Evolutionary conservation across 2,888 invertebrate species (phyloP), one percentile per base, ranked within the genome.

Genomic region (Xestoiulus laeticollis): DNA sequence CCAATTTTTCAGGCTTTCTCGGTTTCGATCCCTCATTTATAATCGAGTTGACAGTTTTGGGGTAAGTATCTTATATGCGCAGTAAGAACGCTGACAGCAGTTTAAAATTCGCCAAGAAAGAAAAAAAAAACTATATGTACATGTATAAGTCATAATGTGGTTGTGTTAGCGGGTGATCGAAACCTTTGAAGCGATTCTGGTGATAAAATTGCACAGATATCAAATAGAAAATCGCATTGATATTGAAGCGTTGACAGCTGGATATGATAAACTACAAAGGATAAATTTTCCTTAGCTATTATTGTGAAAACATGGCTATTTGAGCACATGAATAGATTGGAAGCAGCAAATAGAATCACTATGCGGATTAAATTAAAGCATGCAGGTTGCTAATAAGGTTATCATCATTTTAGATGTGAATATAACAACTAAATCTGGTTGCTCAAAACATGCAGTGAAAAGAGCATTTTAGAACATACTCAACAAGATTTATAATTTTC

Each of bases 161-260:
- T 59, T 59, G 19, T 59, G 59, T 16, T n/a, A 3, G 48, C 48
- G 48, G n/a, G 59, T 59, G 59, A 59, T 59, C 59, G 59, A 59
- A n/a, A n/a, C 59, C 59, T 59, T 59, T 59, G n/a, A 59, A 59
- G 59, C 59, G 59, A 59, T 59, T 59, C 59, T 59, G n/a, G 59
- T 59, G 59, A 59, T 59, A 59, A 59, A 59, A 59, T 59, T n/a
- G 59, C 59, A n/a, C 59, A n/a, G 59, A 59, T 59, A 59, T 14
- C 59, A 19, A 59, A 19, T 19, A 59, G 59, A 59, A 59, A n/a
- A n/a, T 59, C 59, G 59, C n/a, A 59, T 59, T 59, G 59, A 59
- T n/a, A 59, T 59, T 59, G 59, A 59, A 59, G 59, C 59, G 59
- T n/a, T 59, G 59, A 59, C 59, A 59, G 59, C 59, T 5, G 59